Percentiles rank a stretch among this genome's conserved stretches.
Evolutionary conservation across 2,113 vertebrate species (phyloP).

Genomic region (Otocyon megalotis): DNA sequence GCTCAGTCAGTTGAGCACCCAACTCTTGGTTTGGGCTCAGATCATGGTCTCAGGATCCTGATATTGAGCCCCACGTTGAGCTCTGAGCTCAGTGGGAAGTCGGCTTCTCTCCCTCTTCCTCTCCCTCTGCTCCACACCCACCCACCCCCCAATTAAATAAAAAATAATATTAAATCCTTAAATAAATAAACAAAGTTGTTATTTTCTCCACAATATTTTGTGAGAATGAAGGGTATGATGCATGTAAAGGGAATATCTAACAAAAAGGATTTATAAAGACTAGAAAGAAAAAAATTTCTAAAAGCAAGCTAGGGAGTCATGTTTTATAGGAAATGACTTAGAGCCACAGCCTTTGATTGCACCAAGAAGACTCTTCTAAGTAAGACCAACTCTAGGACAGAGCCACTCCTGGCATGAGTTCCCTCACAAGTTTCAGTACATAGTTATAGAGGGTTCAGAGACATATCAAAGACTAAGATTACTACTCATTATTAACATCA

Average conservation of each 20-base stretch:
- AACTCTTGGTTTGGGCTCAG: neutral
- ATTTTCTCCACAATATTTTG: slow-evolving; percentile 3
- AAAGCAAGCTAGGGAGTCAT: neutral
- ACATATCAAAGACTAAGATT: neutral
- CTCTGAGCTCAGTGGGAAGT: neutral
- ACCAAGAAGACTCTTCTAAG: neutral
- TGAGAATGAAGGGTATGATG: neutral
- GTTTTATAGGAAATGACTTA: neutral
- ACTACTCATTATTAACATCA: neutral
- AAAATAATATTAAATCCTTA: neutral
- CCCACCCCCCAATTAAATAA: no score
- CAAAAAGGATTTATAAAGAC: neutral
- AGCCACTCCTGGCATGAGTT: neutral
- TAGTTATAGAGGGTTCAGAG: neutral
- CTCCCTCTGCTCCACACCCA: neutral
- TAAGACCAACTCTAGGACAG: neutral
- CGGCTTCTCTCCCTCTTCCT: neutral
- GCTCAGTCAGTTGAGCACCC: neutral
- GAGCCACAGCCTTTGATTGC: neutral
- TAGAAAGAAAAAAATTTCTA: neutral
- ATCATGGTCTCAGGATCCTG: neutral
- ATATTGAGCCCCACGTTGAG: neutral
- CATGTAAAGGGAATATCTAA: neutral
- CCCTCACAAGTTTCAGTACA: neutral
- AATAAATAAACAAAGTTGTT: neutral